Conservation (phyloP, 2,113 vertebrate species). For the Nycticorax nycticorax region DNA sequence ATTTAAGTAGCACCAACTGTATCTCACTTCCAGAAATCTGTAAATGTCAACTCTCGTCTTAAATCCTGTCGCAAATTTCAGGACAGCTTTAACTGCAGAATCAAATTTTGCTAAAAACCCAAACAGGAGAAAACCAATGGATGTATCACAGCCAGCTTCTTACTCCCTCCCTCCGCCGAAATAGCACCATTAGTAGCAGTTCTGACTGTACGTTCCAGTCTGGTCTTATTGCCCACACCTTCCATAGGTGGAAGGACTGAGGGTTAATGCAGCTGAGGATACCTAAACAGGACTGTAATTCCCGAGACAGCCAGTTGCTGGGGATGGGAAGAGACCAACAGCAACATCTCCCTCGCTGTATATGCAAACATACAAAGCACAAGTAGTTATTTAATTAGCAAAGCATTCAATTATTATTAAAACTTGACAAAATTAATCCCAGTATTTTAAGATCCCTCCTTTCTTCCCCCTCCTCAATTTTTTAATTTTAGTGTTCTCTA, state of each 20-base stretch:
- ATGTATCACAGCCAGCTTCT: background rate
- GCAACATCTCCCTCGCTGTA: background rate
- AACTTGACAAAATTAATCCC: conserved; percentile 24
- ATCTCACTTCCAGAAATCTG: background rate
- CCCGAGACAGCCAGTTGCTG: background rate
- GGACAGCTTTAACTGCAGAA: background rate
- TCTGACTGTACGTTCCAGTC: background rate
- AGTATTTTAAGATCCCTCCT: conserved; percentile 18
- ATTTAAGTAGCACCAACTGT: background rate
- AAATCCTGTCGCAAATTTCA: background rate
- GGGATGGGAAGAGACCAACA: background rate
- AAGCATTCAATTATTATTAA: conserved; percentile 24
- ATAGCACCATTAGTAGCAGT: background rate
- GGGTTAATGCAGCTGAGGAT: background rate
- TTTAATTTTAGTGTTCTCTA: conserved; percentile 57
- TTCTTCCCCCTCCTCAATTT: conserved; percentile 50
- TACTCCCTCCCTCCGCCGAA: background rate
- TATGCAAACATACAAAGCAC: background rate
- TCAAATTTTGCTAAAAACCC: background rate
- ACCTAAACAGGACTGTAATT: background rate
- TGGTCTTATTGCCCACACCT: background rate
- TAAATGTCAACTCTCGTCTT: accelerated
- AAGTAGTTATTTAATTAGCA: conserved; percentile 35
- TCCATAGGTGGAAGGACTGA: background rate
- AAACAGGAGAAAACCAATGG: background rate